phyloP scores from a whole-genome alignment of 2,888 invertebrate genomes.

The Embidobia sp. region DNA sequence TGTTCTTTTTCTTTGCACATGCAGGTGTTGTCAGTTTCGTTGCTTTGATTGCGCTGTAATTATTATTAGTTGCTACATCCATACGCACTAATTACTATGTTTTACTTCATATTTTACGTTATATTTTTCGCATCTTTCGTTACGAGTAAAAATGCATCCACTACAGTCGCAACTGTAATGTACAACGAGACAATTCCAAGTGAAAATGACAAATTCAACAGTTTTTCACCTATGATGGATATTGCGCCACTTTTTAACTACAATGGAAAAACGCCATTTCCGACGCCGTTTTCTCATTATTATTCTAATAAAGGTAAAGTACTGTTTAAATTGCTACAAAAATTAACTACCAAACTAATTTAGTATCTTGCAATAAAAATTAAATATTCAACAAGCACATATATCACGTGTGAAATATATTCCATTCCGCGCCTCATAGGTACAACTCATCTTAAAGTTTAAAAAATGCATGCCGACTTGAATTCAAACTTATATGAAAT shows the following conservation, averaged over 20 bases:
- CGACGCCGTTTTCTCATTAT: constrained; percentile 5
- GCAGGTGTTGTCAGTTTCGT: no score
- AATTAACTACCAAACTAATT: no score
- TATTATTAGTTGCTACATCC: no score
- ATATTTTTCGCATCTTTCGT: neutral
- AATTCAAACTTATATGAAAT: no score
- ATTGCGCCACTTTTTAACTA: constrained; percentile 12
- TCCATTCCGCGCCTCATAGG: no score
- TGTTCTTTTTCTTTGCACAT: no score
- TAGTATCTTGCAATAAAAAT: no score
- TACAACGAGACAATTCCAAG: constrained; percentile 1
- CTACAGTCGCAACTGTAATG: neutral
- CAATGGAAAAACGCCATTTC: constrained; percentile 1
- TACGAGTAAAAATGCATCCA: constrained; percentile 6
- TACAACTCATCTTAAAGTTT: no score
- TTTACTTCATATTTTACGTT: neutral
- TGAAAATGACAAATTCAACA: neutral
- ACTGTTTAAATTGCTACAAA: neutral
- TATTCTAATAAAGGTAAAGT: constrained; percentile 8
- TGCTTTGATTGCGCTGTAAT: constrained; percentile 3
- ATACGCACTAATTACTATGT: no score
- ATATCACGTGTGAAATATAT: no score
- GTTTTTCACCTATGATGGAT: constrained; percentile 22
- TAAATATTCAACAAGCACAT: no score
- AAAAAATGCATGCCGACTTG: no score